A percentile compares a stretch with the other conserved stretches of the same genome.
Evolutionary conservation across 2,888 invertebrate species (phyloP).

Genomic region (Sarcophaga subvicina): DNA sequence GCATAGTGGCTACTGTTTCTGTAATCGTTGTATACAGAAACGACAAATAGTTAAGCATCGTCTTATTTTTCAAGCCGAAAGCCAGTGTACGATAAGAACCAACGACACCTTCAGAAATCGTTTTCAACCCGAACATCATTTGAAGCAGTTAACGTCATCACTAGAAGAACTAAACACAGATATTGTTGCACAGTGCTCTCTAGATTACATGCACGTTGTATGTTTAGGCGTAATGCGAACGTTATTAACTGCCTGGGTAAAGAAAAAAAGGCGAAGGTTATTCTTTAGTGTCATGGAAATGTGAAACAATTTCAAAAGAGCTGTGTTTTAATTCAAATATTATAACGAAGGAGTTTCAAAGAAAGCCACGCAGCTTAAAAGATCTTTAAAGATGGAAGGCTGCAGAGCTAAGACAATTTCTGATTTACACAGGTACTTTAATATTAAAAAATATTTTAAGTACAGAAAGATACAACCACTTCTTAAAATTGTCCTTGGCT

Average conservation of each 20-base stretch:
- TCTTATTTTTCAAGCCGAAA: slow-evolving; percentile 29
- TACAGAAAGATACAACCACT: slow-evolving; percentile 55
- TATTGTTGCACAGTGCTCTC: slow-evolving; percentile 47
- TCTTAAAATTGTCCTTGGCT: slow-evolving; percentile 62
- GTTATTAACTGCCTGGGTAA: slow-evolving; percentile 42
- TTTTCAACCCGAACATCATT: slow-evolving; percentile 41
- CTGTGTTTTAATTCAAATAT: slow-evolving; percentile 47
- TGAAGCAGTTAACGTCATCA: slow-evolving; percentile 12
- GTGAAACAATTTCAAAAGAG: slow-evolving; percentile 41
- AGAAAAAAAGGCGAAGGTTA: slow-evolving; percentile 41
- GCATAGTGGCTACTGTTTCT: slow-evolving; percentile 49
- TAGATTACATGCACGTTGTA: slow-evolving; percentile 62
- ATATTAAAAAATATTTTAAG: slow-evolving; percentile 62
- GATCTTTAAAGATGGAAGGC: slow-evolving; percentile 33
- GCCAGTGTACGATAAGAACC: slow-evolving; percentile 15
- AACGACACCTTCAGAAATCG: slow-evolving; percentile 36
- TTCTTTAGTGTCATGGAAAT: slow-evolving; percentile 42
- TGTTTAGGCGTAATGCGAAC: slow-evolving; percentile 52
- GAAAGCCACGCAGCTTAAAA: slow-evolving; percentile 13
- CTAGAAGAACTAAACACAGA: slow-evolving; percentile 52
- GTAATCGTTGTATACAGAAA: slow-evolving; percentile 46
- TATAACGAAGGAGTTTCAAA: slow-evolving; percentile 25
- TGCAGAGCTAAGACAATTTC: slow-evolving; percentile 67
- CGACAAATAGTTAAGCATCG: slow-evolving; percentile 35
- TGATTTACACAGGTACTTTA: slow-evolving; percentile 45